Conservation (phyloP, 2,888 invertebrate genomes). For the Drosophila suboccidentalis region DNA sequence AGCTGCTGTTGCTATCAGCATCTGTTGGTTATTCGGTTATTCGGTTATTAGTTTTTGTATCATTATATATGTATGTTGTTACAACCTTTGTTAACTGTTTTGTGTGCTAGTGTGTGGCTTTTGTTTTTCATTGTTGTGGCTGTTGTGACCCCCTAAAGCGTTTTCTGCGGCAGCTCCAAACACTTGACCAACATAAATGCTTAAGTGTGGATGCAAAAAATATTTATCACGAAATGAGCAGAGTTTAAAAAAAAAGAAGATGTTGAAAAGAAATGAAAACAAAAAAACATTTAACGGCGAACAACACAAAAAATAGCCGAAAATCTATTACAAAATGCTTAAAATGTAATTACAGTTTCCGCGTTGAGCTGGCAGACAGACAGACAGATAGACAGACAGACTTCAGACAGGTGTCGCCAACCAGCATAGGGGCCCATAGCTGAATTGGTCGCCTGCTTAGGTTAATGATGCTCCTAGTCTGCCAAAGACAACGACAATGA, state of each 20-base stretch:
- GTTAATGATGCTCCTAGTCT: constrained; percentile 42
- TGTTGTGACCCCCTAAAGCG: constrained; percentile 54
- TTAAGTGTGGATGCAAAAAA: constrained; percentile 52
- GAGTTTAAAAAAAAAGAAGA: constrained; percentile 20
- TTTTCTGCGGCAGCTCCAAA: constrained; percentile 42
- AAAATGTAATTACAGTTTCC: constrained; percentile 77
- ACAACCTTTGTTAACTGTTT: constrained; percentile 75
- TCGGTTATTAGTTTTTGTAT: constrained; percentile 41
- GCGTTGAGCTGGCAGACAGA: constrained; percentile 49
- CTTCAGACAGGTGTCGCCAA: constrained; percentile 49
- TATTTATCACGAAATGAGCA: constrained; percentile 56
- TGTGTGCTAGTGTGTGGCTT: constrained; percentile 47
- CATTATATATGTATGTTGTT: constrained; percentile 57
- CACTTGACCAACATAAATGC: constrained; percentile 80
- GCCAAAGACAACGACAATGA: constrained; percentile 46
- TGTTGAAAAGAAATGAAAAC: constrained; percentile 28
- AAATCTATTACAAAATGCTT: constrained; percentile 77
- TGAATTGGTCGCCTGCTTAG: constrained; percentile 27
- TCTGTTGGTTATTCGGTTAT: constrained; percentile 18
- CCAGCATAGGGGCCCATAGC: constrained; percentile 25
- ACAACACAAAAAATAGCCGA: constrained; percentile 36
- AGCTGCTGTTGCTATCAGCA: constrained; percentile 26
- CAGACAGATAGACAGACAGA: constrained; percentile 7
- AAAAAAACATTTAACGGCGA: constrained; percentile 50
- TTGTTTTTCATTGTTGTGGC: constrained; percentile 36